Evolutionary conservation across 35 echinoderm and acorn worm species (phyloP).

Genomic region (Apostichopus californicus): DNA sequence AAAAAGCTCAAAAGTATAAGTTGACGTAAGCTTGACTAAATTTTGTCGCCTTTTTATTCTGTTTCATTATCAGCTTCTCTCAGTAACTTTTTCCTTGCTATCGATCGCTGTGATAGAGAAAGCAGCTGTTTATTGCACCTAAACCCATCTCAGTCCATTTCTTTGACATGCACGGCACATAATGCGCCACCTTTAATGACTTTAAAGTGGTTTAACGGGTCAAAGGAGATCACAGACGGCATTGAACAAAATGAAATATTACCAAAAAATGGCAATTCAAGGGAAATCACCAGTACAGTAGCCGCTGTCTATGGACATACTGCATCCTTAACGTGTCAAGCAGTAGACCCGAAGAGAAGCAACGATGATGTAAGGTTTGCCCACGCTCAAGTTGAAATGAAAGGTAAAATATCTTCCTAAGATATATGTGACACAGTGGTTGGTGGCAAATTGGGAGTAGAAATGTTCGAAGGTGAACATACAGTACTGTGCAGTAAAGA

Average conservation of each 20-base stretch:
- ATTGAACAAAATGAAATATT: background rate
- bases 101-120: background rate
- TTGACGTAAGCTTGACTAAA: no score
- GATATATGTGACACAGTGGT: no score
- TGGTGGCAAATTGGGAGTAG: no score
- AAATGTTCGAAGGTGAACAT: no score
- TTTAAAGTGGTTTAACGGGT: background rate
- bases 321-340: background rate
- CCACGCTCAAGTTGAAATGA: background rate
- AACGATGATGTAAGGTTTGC: background rate
- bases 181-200: background rate
- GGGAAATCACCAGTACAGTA: background rate
- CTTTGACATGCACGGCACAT: background rate
- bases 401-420: background rate
- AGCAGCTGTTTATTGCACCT: background rate
- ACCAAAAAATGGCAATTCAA: background rate
- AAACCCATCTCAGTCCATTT: background rate
- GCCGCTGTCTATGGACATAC: background rate
- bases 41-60: no score
- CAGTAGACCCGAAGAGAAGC: background rate
- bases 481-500: no score
- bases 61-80: background rate
- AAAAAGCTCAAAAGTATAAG: no score
- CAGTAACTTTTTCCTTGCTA: background rate
- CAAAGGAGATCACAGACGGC: background rate